Evolutionary conservation across 2,113 vertebrate species (phyloP).

Genomic region (Thalassarche chlororhynchos): DNA sequence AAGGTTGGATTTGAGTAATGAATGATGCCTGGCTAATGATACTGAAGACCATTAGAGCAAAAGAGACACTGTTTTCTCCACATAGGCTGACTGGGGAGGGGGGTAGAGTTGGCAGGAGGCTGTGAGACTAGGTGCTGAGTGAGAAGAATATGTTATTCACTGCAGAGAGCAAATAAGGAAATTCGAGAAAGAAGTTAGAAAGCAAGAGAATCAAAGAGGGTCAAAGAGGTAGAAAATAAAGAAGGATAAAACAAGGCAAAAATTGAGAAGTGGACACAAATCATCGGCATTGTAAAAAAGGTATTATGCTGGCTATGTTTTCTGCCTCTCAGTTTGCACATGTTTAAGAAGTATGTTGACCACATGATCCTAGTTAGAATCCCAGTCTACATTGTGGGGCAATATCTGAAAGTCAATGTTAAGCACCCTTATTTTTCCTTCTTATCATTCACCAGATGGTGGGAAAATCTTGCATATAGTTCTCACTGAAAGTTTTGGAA

Average conservation of each 20-base stretch:
- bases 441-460: not conserved
- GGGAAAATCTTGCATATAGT: not conserved
- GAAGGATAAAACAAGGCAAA: not conserved
- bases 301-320: not conserved
- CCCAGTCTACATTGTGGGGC: not conserved
- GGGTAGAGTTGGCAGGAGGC: not conserved
- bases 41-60: slow-evolving; percentile 1
- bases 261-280: not conserved
- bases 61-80: not conserved
- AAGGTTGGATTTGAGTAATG: slow-evolving; percentile 31
- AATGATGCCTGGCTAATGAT: slow-evolving; percentile 39
- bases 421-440: not conserved
- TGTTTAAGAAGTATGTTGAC: not conserved
- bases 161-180: not conserved
- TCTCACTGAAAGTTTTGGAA: not conserved
- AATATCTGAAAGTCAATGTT: not conserved
- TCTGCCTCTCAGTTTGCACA: not conserved
- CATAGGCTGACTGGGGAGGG: not conserved
- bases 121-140: not conserved
- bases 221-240: not conserved
- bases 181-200: not conserved
- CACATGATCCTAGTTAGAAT: not conserved
- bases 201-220: not conserved
- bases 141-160: not conserved
- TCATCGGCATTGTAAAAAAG: not conserved